Base-by-base conservation (phyloP, 1,140 invertebrate species). In the Caenorhabditis inopinata region DNA sequence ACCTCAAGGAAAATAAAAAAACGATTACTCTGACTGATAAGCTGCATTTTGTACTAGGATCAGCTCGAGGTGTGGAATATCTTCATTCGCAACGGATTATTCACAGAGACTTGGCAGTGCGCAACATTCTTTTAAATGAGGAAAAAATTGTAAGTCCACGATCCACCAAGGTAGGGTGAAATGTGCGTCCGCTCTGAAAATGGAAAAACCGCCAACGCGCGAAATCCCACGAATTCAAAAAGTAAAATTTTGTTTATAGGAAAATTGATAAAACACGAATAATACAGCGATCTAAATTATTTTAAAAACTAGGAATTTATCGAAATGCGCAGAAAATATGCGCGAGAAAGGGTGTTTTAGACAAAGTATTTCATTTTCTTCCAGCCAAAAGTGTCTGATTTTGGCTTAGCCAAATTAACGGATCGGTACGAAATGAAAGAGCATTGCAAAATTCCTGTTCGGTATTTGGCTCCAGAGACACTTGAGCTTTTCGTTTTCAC, bases 381-480 rank as follows among this genome's bases (percentile, higher is more conserved):
- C 11, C 58, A 68, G 58, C 58, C 58, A 21, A 68, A 68, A 68
- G n/a, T 68, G 1, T 38, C 32, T 2, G 58, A 68, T 68, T 68
- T 68, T 16, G 58, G 58, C n/a, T 16, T 68, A 0, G 29, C 58
- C 0, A 42, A 68, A 42, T n/a, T 38, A 11, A 42, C 58, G 32
- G 32, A 42, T 68, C 2, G 32, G 9, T 68, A 68, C n/a, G 32
- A 68, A 68, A 68, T 68, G 58, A 38, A 18, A 18, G 32, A 42
- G 32, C 29, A 38, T 42, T 68, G 32, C 32, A 68, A 68, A 18
- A 68, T 68, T 68, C 58, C 58, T 1, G 58, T 68, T 1, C n/a
- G 58, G 38, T 68, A 68, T 21, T 42, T 68, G 32, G 58, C 58
- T 11, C 58, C 58, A 21, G 58, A 68, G n/a, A 68, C 58, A 2